Evolutionary conservation across 2,797 vertebrate genomes (phyloP), one percentile per base, ranked within the genome.

Genomic region (Chromobotia macracanthus): DNA sequence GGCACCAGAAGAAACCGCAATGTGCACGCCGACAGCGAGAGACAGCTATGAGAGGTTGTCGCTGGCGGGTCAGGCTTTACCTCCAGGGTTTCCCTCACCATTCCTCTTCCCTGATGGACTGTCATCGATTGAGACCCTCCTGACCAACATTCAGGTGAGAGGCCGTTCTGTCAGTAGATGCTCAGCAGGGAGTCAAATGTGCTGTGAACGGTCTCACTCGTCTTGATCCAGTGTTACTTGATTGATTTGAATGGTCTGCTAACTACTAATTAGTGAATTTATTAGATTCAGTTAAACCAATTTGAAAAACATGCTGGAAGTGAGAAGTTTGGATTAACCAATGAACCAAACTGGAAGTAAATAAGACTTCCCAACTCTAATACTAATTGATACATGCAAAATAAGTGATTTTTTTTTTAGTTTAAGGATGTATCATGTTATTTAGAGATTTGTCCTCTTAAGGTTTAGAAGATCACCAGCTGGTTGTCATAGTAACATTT

Each of bases 81-180:
- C 96, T 87, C 97, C 97, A 0, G 97, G 97, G 79, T 99, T 99
- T 87, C 97, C 97, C 31, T 97, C 98, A 88, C 97, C 97, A 84
- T 99, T 99, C 83, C 96, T 99, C 83, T 99, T 99, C 91, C 97
- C 97, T 81, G 98, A 99, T 80, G 97, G 98, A 85, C 80, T 99
- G 89, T 99, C 98, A 84, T 99, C 98, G 87, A 99, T 99, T 96
- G 98, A 99, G 93, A 99, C 97, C 63, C 97, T 99, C 78, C 95
- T 99, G 92, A 99, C 98, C 90, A 99, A 99, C 90, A 96, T 96
- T 86, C 95, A 96, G 95, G 95, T 96, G 46, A 79, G 75, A 21
- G 21, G 46, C 56, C 31, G 3, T n/a, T n/a, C n/a, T n/a, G n/a
- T n/a, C n/a, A n/a, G 28, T 58, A 31, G 51, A 18, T 50, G 15